phyloP scores from a whole-genome alignment of 2,113 vertebrate genomes.

The Lampris megalopsis region DNA sequence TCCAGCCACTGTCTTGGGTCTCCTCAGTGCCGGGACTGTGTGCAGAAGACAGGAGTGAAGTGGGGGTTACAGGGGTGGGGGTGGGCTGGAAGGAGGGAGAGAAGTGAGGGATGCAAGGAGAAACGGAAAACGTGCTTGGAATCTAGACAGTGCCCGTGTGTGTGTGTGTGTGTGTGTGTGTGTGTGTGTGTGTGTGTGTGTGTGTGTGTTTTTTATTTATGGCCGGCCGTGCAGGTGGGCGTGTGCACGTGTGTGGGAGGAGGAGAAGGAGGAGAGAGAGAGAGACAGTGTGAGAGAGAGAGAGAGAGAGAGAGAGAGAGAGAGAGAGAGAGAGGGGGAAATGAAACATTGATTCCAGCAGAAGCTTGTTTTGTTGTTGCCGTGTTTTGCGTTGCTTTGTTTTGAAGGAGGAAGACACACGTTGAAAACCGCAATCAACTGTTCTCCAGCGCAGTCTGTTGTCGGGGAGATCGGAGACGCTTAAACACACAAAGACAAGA shows the following conservation, averaged over 20 bases:
- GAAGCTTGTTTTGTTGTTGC: conserved; percentile 24
- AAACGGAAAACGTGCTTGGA: conserved; percentile 61
- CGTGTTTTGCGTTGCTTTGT: conserved; percentile 23
- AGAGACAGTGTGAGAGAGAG: conserved; percentile 11
- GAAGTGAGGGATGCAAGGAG: conserved; percentile 48
- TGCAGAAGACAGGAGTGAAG: conserved; percentile 43
- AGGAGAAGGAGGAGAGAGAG: too few relatives aligned
- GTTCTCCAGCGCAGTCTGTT: conserved; percentile 32
- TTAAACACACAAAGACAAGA: background rate
- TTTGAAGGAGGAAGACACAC: conserved; percentile 30
- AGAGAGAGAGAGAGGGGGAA: conserved; percentile 28
- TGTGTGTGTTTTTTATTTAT: background rate
- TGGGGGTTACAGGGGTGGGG: too few relatives aligned
- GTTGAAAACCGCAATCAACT: conserved; percentile 47
- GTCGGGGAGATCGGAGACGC: conserved; percentile 13
- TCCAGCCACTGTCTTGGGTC: background rate
- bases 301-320: background rate
- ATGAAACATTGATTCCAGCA: conserved; percentile 52
- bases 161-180: conserved; percentile 7
- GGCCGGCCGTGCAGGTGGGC: too few relatives aligned
- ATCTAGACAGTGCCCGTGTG: conserved; percentile 38
- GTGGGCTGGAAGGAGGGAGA: conserved; percentile 24
- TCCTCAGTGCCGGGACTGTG: conserved; percentile 38
- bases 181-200: conserved; percentile 1
- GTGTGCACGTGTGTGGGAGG: background rate